Evolutionary conservation across 37 sponge, comb jelly and placozoan genomes (phyloP).

Genomic region (Cladorhizidae sp.): DNA sequence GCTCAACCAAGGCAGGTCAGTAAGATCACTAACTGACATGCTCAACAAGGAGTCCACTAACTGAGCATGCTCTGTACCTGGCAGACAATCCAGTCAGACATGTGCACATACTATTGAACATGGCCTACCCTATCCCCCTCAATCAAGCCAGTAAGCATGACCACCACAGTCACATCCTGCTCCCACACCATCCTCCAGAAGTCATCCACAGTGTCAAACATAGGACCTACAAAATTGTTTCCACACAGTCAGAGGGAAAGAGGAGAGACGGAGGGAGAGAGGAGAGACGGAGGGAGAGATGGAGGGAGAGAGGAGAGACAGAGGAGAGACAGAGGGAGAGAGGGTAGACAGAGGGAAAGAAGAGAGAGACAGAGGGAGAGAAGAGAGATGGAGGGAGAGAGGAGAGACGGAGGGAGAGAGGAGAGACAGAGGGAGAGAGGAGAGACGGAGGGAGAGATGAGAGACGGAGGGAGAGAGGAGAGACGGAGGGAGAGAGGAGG

Average conservation of each 20-base stretch:
- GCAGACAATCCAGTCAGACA: neutral
- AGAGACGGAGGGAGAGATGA: no score
- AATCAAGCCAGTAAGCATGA: slow-evolving; percentile 71
- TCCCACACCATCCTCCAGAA: slow-evolving; percentile 91
- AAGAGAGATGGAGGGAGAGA: no score
- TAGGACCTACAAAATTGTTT: slow-evolving; percentile 69
- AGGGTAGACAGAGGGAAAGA: no score
- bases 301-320: no score
- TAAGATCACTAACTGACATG: no score
- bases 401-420: no score
- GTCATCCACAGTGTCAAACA: slow-evolving; percentile 55
- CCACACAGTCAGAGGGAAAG: no score
- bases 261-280: slow-evolving; percentile 8
- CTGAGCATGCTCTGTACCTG: neutral
- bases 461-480: slow-evolving; percentile 2
- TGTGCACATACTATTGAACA: neutral
- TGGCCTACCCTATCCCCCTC: slow-evolving; percentile 55
- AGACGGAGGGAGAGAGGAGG: slow-evolving; percentile 1
- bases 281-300: neutral
- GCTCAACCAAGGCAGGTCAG: no score
- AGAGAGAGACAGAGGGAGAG: no score
- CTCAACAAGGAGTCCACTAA: no score
- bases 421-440: no score
- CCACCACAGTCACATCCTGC: slow-evolving; percentile 52
- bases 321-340: no score